Conservation (phyloP, 1,140 invertebrate genomes). For the Manduca sexta region DNA sequence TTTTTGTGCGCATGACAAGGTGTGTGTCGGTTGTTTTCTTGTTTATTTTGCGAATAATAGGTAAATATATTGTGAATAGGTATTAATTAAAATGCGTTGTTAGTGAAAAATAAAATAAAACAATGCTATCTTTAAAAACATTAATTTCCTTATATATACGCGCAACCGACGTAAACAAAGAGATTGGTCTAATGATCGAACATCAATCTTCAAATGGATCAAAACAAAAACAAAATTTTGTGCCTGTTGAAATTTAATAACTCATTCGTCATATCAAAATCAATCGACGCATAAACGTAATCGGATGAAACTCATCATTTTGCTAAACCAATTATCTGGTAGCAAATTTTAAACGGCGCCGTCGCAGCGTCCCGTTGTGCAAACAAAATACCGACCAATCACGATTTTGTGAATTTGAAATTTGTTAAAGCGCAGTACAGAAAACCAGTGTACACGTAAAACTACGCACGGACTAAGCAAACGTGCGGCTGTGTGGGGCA, state of each 20-base stretch:
- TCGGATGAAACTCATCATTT: conserved; percentile 64
- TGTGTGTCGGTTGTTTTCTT: neutral
- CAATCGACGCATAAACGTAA: conserved; percentile 30
- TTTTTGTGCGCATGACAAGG: too few species aligned
- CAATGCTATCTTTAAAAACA: too few species aligned
- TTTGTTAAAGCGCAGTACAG: conserved; percentile 70
- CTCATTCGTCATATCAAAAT: conserved; percentile 3
- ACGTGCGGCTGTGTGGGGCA: conserved; percentile 35
- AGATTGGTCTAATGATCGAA: conserved; percentile 1
- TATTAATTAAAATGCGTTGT: too few species aligned
- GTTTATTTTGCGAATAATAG: too few species aligned
- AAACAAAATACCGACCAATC: conserved; percentile 71
- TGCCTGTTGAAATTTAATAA: neutral
- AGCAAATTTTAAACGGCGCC: conserved; percentile 52
- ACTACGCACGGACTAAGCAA: conserved; percentile 69
- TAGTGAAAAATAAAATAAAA: too few species aligned
- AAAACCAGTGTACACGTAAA: conserved; percentile 65
- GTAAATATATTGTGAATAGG: too few species aligned
- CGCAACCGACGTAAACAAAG: too few species aligned
- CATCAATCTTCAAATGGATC: neutral
- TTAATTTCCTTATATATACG: too few species aligned
- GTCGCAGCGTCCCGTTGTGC: conserved; percentile 51
- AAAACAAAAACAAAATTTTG: neutral
- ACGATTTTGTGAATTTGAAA: conserved; percentile 72
- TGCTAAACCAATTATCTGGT: conserved; percentile 60